These are phyloP conservation scores for Lota lota DNA, from an alignment of 2,113 vertebrate species.

Conservation along the genomic window DNA sequence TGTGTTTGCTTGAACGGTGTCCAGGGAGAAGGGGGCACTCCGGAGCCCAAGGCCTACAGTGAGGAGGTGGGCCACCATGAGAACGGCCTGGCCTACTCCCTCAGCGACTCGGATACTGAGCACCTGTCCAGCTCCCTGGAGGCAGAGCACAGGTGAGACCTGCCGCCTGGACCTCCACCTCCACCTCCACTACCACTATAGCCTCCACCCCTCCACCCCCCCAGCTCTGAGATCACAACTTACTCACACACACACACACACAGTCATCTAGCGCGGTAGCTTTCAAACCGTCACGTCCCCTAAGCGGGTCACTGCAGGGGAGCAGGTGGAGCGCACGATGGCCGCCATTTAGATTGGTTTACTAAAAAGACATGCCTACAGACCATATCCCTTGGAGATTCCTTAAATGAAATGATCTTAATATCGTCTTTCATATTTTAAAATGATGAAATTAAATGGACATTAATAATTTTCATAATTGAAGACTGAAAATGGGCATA, in stretches of 20 bases:
- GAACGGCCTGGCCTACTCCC: constrained; percentile 89
- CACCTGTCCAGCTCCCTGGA: constrained; percentile 95
- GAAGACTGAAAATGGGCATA: no score
- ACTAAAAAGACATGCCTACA: no score
- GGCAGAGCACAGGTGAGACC: constrained; percentile 90
- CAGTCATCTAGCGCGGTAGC: not conserved
- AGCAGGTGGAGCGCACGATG: no score
- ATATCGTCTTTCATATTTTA: no score
- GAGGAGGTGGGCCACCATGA: constrained; percentile 89
- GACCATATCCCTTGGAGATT: no score
- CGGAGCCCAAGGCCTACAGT: constrained; percentile 90
- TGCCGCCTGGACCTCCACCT: not conserved
- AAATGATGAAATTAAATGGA: no score
- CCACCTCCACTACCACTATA: not conserved
- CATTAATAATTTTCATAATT: no score
- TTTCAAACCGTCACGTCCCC: no score
- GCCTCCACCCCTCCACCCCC: no score
- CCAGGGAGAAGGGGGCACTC: constrained; percentile 81
- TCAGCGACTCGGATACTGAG: constrained; percentile 85
- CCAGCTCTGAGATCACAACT: not conserved
- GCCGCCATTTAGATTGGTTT: no score
- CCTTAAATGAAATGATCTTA: no score
- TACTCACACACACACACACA: not conserved
- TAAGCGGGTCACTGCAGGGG: not conserved
- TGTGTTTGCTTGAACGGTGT: no score